Base-by-base conservation (phyloP, 2,888 invertebrate species). In the Acheta domesticus region DNA sequence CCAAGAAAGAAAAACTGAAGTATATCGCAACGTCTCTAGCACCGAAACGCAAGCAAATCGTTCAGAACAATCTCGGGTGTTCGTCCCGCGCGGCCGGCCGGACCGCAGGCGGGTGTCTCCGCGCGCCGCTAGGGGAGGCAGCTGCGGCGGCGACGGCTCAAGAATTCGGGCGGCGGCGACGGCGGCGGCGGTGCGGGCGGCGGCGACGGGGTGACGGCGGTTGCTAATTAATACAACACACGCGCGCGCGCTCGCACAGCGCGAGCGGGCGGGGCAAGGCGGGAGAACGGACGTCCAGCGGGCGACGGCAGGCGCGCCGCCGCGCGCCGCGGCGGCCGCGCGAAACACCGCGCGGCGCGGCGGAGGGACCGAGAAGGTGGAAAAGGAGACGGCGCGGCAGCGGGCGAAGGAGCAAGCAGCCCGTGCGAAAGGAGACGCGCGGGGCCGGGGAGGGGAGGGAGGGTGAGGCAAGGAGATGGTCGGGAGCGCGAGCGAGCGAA, bases 201-300 rank as follows among this genome's bases (percentile, higher is more conserved):
- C 62, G 19, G 2, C 62, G 12, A 2, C 62, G 62, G 62, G 62
- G 62, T 62, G 62, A 62, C n/a, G 62, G 62, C 62, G 62, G 62
- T 14, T n/a, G 16, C 62, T 62, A 62, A 62, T 62, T 62, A 62
- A 62, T 62, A 62, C 62, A 62, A 62, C 62, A 62, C 62, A 62
- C 62, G 62, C 62, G 62, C 62, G 62, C 62, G 62, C 14, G 62
- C 36, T 36, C 36, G 36, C 36, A 5, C 36, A 62, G 62, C 3
- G 62, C 16, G 16, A 5, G 16, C 16, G 16, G 16, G 36, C 62
- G n/a, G 62, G 62, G n/a, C 14, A 5, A 8, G 36, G 8, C 36
- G 36, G 36, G 36, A 5, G 8, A 8, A 36, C 62, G 62, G 62
- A 62, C 16, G 62, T 19, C 62, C 14, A 62, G 62, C 3, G 62